These are phyloP conservation scores for Lepilemur septentrionalis DNA, from an alignment of 2,797 vertebrate species.

Conservation along the genomic window DNA sequence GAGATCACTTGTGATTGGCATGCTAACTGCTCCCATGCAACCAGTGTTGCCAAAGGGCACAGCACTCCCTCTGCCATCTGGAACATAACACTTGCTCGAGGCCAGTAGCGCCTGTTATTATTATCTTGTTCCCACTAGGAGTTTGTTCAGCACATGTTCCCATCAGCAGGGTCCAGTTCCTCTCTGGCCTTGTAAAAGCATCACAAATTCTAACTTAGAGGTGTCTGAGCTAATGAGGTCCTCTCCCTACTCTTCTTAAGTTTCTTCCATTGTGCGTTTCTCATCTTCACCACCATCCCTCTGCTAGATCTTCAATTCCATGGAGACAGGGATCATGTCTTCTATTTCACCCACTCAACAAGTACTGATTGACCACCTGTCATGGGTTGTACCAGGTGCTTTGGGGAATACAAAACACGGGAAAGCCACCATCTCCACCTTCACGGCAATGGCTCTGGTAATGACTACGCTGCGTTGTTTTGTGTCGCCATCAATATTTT, in stretches of 20 bases:
- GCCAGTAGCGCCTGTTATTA: constrained; percentile 1
- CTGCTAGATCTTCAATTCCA: not conserved
- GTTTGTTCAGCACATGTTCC: constrained; percentile 30
- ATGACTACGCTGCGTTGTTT: not conserved
- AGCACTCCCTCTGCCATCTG: constrained; percentile 50
- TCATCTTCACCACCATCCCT: not conserved
- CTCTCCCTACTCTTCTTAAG: constrained; percentile 9
- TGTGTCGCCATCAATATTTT: not conserved
- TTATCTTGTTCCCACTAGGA: constrained; percentile 47
- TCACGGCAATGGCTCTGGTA: not conserved
- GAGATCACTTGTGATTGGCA: constrained; percentile 55
- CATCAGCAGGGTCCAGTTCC: constrained; percentile 40
- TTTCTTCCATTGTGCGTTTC: constrained; percentile 48
- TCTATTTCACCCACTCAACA: constrained; percentile 50
- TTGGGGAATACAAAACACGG: not conserved
- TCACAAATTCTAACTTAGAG: constrained; percentile 69
- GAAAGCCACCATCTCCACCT: not conserved
- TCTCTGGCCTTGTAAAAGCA: constrained; percentile 61
- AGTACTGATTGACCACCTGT: constrained; percentile 46
- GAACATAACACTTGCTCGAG: not conserved
- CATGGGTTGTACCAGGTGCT: not conserved
- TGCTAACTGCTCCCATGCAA: constrained; percentile 10
- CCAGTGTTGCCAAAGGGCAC: not conserved
- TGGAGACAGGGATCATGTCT: not conserved
- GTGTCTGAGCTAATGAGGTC: constrained; percentile 28